phyloP scores from a whole-genome alignment of 2,797 vertebrate genomes.

The Neosilurus hyrtlii region DNA sequence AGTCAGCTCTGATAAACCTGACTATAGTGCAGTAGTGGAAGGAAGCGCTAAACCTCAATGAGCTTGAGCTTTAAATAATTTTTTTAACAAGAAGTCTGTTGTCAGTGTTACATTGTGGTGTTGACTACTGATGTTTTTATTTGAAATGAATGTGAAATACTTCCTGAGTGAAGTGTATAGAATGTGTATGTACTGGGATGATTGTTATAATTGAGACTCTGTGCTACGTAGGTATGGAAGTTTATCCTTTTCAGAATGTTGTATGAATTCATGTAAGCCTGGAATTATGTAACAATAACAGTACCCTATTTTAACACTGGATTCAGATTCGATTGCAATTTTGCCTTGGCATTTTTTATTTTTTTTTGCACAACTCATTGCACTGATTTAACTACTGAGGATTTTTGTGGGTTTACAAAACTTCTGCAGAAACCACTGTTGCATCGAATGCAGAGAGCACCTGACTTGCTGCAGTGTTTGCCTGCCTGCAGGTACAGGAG shows the following conservation, averaged over 20 bases:
- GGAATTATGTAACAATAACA: not conserved
- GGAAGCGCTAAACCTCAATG: not conserved
- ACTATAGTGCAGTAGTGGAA: not conserved
- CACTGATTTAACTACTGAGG: slow-evolving; percentile 4
- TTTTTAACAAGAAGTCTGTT: not conserved
- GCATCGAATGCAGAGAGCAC: not conserved
- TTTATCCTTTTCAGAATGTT: slow-evolving; percentile 1
- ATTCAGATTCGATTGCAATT: not conserved
- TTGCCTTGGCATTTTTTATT: not conserved
- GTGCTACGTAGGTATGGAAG: slow-evolving; percentile 6
- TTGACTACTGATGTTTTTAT: not conserved
- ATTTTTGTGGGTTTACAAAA: not conserved
- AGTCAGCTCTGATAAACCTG: slow-evolving; percentile 19
- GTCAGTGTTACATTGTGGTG: not conserved
- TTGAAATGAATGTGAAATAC: not conserved
- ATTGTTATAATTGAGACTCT: not conserved
- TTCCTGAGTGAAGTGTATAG: slow-evolving; percentile 4
- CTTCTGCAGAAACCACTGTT: not conserved
- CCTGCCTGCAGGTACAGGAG: slow-evolving; percentile 15
- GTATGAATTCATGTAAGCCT: slow-evolving; percentile 1
- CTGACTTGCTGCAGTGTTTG: slow-evolving; percentile 45
- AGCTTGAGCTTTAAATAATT: not conserved
- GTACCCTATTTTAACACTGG: not conserved
- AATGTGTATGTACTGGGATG: not conserved
- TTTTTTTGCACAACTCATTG: not conserved